Base-by-base conservation (phyloP, 1,140 invertebrate genomes). In the Lordiphosa clarofinis region DNA sequence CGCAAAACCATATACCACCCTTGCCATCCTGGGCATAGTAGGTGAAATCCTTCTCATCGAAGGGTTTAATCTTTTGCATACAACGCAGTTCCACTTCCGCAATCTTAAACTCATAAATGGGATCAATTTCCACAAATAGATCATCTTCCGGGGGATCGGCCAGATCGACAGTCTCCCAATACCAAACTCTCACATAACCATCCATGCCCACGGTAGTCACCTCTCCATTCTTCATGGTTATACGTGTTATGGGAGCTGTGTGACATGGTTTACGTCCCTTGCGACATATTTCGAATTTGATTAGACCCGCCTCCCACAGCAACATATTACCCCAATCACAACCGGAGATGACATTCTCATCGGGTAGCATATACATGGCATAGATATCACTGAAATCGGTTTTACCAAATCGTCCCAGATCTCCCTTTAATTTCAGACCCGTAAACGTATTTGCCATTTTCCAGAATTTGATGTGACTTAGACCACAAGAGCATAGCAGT, bases 361-460 rank as follows among this genome's bases (percentile, higher is more conserved):
- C 95, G 2, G 95, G 93, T 91, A 97, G 93, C 43, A 95, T 93
- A 66, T 94, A 94, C 60, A 95, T 93, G 1, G 95, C 95, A 42
- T 94, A 90, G 13, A 97, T 95, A 87, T 97, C 95, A 38, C 95
- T 96, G 59, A 96, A 95, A 89, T 97, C 95, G 10, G 95, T 97
- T 90, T 95, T 95, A 1, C 95, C 96, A 90, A 97, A 98, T 86
- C 94, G 91, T 4, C 96, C 96, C 12, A 96, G 82, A 76, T 94
- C 92, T 3, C 95, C 95, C 89, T 97, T 93, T 2, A 98, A 89
- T 88, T 98, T 98, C 0, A 97, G 88, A 2, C 96, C 96, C 0
- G 96, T 97, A 81, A 97, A 97, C 0, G 96, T 97, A 66, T 92
- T 86, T 0, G 93, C 93, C 93, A 97, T 96, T 91, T 96, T 97